These are phyloP conservation scores for Diadegma fenestrale DNA, from an alignment of 2,888 invertebrate genomes.

Conservation along the genomic window DNA sequence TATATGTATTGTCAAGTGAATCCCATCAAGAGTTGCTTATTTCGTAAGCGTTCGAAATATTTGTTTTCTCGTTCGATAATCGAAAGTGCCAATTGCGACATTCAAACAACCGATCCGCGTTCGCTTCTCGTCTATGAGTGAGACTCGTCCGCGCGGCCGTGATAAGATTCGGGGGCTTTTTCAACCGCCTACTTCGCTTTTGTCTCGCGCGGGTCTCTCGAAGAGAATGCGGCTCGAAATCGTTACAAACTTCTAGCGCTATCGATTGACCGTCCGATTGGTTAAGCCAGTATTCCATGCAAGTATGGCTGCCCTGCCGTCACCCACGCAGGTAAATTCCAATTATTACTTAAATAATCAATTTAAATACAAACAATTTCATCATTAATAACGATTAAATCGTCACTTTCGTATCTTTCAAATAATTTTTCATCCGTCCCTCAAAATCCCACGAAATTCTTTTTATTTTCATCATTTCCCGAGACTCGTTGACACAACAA, in stretches of 20 bases:
- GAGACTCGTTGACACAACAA: slow-evolving; percentile 3
- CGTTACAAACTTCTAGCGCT: slow-evolving; percentile 75
- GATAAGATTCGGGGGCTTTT: slow-evolving; percentile 11
- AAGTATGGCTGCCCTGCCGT: slow-evolving; percentile 95
- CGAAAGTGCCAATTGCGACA: neutral
- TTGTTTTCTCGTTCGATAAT: neutral
- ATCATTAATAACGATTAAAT: neutral
- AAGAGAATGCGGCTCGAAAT: slow-evolving; percentile 73
- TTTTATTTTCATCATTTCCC: neutral
- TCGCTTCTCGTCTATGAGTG: neutral
- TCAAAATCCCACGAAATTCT: neutral
- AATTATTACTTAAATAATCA: slow-evolving; percentile 75
- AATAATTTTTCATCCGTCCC: neutral
- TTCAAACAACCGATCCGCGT: neutral
- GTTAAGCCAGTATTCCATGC: slow-evolving; percentile 82
- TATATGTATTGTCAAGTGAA: slow-evolving; percentile 53
- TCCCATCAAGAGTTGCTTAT: slow-evolving; percentile 15
- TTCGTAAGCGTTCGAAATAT: slow-evolving; percentile 4
- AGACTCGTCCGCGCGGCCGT: neutral
- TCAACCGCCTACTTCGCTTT: slow-evolving; percentile 8
- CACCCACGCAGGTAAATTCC: slow-evolving; percentile 91
- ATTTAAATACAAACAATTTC: slow-evolving; percentile 57
- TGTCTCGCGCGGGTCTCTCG: slow-evolving; percentile 17
- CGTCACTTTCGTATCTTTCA: neutral
- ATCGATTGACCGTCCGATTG: slow-evolving; percentile 83